These are phyloP conservation scores for Macrostomum lignano DNA, from an alignment of 1,140 invertebrate species.

Conservation along the genomic window DNA sequence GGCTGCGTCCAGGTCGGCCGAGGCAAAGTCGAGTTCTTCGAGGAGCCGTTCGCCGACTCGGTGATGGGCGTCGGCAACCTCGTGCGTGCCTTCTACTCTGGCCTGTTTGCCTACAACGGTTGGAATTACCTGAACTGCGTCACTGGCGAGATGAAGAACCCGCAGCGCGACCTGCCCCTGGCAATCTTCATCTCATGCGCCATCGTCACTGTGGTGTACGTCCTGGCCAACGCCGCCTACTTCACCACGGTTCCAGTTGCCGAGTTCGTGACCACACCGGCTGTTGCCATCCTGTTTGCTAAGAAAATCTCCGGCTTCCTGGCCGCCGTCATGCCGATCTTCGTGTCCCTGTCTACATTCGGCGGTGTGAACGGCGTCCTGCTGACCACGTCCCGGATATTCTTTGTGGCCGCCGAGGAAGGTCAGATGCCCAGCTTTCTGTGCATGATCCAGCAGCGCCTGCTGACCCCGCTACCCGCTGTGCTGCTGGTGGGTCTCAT, in stretches of 20 bases:
- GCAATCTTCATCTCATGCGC: conserved; percentile 80
- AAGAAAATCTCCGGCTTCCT: conserved; percentile 59
- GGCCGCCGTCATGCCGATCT: conserved; percentile 84
- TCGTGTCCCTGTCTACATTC: conserved; percentile 87
- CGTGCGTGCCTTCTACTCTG: conserved; percentile 84
- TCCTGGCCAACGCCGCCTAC: conserved; percentile 76
- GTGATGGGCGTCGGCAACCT: conserved; percentile 59
- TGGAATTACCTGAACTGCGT: conserved; percentile 95
- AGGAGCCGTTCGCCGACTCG: conserved; percentile 53
- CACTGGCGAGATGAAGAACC: conserved; percentile 86
- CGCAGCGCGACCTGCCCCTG: conserved; percentile 69
- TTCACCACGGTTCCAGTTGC: conserved; percentile 60
- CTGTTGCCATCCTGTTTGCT: conserved; percentile 91
- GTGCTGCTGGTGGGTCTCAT: conserved; percentile 35
- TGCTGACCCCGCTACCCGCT: conserved; percentile 68
- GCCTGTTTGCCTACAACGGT: conserved; percentile 92
- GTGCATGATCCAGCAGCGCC: conserved; percentile 65
- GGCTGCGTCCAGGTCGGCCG: conserved; percentile 16
- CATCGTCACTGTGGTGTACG: conserved; percentile 71
- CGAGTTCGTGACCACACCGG: conserved; percentile 61
- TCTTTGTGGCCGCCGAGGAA: conserved; percentile 74
- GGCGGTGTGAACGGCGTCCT: conserved; percentile 92
- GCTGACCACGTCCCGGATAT: conserved; percentile 73
- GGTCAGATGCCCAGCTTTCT: conserved; percentile 83
- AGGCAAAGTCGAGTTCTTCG: conserved; percentile 33